phyloP scores from a whole-genome alignment of 2,113 vertebrate species.

The Ptilonorhynchus violaceus region DNA sequence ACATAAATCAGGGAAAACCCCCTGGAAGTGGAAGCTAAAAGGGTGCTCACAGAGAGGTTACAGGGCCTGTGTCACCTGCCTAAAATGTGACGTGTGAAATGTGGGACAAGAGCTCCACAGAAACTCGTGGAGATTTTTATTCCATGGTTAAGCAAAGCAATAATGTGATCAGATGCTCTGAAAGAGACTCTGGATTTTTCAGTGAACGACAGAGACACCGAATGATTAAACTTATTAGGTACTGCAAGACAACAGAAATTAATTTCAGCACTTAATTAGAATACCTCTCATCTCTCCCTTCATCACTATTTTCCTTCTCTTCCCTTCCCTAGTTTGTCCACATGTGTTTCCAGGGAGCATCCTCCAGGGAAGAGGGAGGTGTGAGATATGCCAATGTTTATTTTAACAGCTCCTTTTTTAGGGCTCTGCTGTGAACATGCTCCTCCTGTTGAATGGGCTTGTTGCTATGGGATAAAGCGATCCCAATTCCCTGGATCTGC shows the following conservation, averaged over 20 bases:
- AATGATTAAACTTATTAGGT: background rate
- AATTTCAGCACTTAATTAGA: background rate
- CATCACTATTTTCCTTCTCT: background rate
- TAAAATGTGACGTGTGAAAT: background rate
- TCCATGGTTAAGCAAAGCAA: background rate
- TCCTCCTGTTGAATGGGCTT: constrained; percentile 43
- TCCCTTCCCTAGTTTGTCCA: background rate
- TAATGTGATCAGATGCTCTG: background rate
- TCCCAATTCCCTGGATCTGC: background rate
- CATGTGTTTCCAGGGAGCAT: constrained; percentile 19
- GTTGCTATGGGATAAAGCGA: constrained; percentile 55
- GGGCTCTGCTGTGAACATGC: constrained; percentile 27
- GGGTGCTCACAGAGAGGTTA: background rate
- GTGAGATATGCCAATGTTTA: constrained; percentile 60
- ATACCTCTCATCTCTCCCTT: background rate
- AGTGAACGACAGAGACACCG: background rate
- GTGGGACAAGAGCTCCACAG: background rate
- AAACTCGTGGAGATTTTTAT: background rate
- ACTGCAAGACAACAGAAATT: background rate
- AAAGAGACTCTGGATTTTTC: background rate
- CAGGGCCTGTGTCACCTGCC: background rate
- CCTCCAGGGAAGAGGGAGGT: constrained; percentile 54
- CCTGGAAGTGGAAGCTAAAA: background rate
- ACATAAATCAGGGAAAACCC: background rate
- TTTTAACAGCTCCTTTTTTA: constrained; percentile 68